Percentiles rank a stretch among this genome's conserved stretches.
These are phyloP conservation scores for Zoroaster sp. DNA, from an alignment of 53 echinoderm and acorn worm genomes.

Conservation along the genomic window DNA sequence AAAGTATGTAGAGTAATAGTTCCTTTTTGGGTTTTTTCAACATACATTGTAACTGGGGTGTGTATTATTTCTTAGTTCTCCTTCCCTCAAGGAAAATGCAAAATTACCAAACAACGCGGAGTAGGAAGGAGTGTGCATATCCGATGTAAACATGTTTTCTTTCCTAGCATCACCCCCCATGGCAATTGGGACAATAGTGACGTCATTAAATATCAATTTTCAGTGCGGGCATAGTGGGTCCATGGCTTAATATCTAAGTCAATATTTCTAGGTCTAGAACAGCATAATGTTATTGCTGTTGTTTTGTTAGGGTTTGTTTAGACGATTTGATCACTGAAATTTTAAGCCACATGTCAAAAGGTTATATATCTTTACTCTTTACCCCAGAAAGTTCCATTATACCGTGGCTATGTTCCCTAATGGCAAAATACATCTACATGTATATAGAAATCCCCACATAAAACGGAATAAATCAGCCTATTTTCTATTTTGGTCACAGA, in stretches of 20 bases:
- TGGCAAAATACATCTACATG: too few relatives aligned
- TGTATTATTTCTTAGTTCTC: too few relatives aligned
- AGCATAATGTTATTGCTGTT: neutral
- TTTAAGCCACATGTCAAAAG: neutral
- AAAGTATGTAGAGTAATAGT: too few relatives aligned
- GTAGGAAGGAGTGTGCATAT: neutral
- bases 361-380: too few relatives aligned
- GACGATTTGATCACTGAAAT: neutral
- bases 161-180: neutral
- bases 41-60: too few relatives aligned
- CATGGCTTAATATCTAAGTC: neutral
- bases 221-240: neutral
- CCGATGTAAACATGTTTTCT: constrained; percentile 41
- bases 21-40: too few relatives aligned
- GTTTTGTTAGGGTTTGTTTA: neutral
- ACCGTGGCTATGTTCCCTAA: too few relatives aligned
- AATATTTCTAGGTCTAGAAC: constrained; percentile 11
- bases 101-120: neutral
- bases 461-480: neutral
- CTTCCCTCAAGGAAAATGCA: neutral
- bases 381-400: too few relatives aligned
- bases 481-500: neutral
- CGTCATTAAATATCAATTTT: constrained; percentile 21
- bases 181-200: constrained; percentile 1
- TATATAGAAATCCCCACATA: neutral